Percentiles rank a stretch among this genome's conserved stretches.
These are phyloP conservation scores for Digitonthophagus gazella DNA, from an alignment of 2,888 invertebrate species.

Conservation along the genomic window DNA sequence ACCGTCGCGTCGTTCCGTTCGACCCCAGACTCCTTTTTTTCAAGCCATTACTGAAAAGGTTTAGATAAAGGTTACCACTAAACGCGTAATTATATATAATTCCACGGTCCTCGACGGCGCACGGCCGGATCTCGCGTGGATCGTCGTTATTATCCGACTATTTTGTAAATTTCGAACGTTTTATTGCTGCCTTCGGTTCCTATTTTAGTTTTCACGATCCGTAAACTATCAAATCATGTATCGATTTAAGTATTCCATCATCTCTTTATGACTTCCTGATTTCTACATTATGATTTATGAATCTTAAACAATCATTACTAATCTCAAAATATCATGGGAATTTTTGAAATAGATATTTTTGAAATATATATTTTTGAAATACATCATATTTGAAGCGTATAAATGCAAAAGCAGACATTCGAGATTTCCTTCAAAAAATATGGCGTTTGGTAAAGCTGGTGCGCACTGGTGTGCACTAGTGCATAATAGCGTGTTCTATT, in stretches of 20 bases:
- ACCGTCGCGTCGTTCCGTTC: not conserved
- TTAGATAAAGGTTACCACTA: constrained; percentile 32
- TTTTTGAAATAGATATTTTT: too few species aligned
- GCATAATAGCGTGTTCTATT: too few species aligned
- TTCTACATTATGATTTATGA: too few species aligned
- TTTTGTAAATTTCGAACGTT: constrained; percentile 24
- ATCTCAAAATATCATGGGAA: too few species aligned
- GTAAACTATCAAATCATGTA: not conserved
- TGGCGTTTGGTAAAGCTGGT: too few species aligned
- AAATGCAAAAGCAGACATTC: too few species aligned
- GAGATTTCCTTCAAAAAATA: too few species aligned
- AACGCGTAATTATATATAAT: constrained; percentile 34
- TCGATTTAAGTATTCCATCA: not conserved
- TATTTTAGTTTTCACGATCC: constrained; percentile 12
- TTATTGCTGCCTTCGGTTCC: constrained; percentile 10
- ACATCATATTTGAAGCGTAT: too few species aligned
- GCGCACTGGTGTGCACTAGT: too few species aligned
- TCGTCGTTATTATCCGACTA: constrained; percentile 23
- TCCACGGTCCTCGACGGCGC: constrained; percentile 3
- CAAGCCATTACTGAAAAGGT: constrained; percentile 22
- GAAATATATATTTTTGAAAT: too few species aligned
- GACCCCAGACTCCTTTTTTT: constrained; percentile 7
- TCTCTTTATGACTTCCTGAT: too few species aligned
- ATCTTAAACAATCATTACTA: too few species aligned
- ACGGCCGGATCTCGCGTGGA: constrained; percentile 14